Evolutionary conservation across 2,888 invertebrate species (phyloP).

Genomic region (Drosophila mercatorum): DNA sequence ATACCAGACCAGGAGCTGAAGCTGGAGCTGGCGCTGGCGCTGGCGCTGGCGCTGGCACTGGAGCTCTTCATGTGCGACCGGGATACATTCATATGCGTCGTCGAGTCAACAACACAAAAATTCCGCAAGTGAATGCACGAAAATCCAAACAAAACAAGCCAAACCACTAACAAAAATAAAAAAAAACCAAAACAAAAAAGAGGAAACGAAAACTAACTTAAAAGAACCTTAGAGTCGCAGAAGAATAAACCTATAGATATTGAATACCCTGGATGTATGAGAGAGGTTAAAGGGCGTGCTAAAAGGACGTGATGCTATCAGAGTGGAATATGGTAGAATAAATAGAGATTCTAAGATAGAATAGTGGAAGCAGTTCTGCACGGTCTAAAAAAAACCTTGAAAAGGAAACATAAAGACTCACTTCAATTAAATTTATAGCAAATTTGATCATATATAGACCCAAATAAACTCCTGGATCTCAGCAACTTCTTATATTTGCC

Average conservation of each 20-base stretch:
- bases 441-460: neutral
- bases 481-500: neutral
- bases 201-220: slow-evolving; percentile 10
- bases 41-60: neutral
- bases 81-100: slow-evolving; percentile 77
- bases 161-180: slow-evolving; percentile 42
- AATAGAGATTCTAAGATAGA: too few relatives aligned
- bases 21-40: neutral
- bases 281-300: too few relatives aligned
- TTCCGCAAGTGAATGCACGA: slow-evolving; percentile 79
- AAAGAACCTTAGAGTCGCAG: slow-evolving; percentile 35
- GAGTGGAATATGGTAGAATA: too few relatives aligned
- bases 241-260: slow-evolving; percentile 29
- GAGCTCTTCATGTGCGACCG: slow-evolving; percentile 40
- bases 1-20: slow-evolving; percentile 17
- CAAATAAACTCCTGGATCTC: too few relatives aligned
- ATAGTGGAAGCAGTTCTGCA: too few relatives aligned
- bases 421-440: neutral
- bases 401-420: too few relatives aligned
- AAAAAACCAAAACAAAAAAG: slow-evolving; percentile 7
- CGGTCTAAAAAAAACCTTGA: too few relatives aligned
- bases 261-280: slow-evolving; percentile 21
- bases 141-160: slow-evolving; percentile 72
- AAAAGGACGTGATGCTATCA: too few relatives aligned
- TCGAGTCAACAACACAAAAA: slow-evolving; percentile 77